phyloP scores from a whole-genome alignment of 1,140 invertebrate genomes.

The Leptinotarsa lineolata region DNA sequence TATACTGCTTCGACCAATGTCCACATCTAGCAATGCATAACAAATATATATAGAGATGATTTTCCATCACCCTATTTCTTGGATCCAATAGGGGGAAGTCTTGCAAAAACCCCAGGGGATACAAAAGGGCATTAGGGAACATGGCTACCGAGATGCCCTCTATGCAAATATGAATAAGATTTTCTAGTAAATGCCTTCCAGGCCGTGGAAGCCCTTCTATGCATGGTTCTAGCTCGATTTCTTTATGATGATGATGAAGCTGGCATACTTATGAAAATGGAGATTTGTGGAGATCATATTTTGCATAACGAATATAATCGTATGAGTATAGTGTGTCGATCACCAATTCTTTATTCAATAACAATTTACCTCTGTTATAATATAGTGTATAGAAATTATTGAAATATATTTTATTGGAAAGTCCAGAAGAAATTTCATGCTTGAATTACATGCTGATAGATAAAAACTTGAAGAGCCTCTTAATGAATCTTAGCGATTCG shows the following conservation, averaged over 20 bases:
- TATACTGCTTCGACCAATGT: constrained; percentile 47
- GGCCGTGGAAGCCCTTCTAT: constrained; percentile 28
- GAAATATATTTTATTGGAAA: no score
- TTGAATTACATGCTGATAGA: no score
- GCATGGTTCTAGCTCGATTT: constrained; percentile 29
- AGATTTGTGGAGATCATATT: neutral
- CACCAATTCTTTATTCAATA: no score
- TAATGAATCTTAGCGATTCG: no score
- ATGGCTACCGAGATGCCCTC: constrained; percentile 38
- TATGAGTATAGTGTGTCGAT: no score
- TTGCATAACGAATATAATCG: no score
- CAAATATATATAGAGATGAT: constrained; percentile 47
- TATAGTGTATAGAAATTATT: no score
- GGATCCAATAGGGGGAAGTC: constrained; percentile 40
- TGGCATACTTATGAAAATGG: constrained; percentile 23
- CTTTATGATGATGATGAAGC: constrained; percentile 43
- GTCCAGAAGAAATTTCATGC: no score
- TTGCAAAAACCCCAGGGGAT: constrained; percentile 34
- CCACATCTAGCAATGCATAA: constrained; percentile 53
- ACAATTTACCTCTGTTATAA: no score
- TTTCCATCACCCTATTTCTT: constrained; percentile 41
- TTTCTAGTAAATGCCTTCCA: constrained; percentile 39
- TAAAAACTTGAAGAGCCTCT: no score
- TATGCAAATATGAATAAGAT: constrained; percentile 50
- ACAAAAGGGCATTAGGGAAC: constrained; percentile 34